Percentiles rank a stretch among this genome's conserved stretches.
Conservation (phyloP, 2,888 invertebrate genomes). For the Ariolimax columbianus region DNA sequence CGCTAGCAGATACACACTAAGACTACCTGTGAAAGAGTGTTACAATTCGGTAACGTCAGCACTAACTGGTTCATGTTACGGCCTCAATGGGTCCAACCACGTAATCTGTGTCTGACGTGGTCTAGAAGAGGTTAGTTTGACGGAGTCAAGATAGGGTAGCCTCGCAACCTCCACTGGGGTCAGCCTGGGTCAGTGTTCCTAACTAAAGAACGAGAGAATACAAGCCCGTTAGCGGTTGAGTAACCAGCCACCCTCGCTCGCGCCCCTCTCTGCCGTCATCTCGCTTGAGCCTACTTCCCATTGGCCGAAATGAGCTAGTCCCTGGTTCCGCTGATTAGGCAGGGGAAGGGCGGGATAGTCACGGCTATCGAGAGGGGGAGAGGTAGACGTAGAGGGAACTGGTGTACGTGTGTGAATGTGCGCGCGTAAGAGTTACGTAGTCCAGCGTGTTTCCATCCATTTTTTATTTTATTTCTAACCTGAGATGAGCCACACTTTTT, state of each 20-base stretch:
- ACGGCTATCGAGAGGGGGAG: not conserved
- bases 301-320: not conserved
- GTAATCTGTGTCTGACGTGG: slow-evolving; percentile 29
- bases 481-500: not conserved
- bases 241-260: not conserved
- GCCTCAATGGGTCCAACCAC: not conserved
- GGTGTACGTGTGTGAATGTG: not conserved
- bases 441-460: not conserved
- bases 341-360: not conserved
- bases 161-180: slow-evolving; percentile 33
- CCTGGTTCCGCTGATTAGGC: slow-evolving; percentile 6
- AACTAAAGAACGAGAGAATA: not conserved
- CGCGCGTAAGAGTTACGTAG: not conserved
- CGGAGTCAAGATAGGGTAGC: not conserved
- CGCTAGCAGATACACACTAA: too few relatives aligned
- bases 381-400: not conserved
- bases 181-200: slow-evolving; percentile 21
- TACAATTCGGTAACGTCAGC: too few relatives aligned
- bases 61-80: too few relatives aligned
- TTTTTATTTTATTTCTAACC: not conserved
- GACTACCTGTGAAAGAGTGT: too few relatives aligned
- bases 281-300: not conserved
- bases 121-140: not conserved
- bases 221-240: not conserved
- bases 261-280: not conserved